These are phyloP conservation scores for Pomatorhinus ruficollis DNA, from an alignment of 2,113 vertebrate genomes.

Conservation along the genomic window DNA sequence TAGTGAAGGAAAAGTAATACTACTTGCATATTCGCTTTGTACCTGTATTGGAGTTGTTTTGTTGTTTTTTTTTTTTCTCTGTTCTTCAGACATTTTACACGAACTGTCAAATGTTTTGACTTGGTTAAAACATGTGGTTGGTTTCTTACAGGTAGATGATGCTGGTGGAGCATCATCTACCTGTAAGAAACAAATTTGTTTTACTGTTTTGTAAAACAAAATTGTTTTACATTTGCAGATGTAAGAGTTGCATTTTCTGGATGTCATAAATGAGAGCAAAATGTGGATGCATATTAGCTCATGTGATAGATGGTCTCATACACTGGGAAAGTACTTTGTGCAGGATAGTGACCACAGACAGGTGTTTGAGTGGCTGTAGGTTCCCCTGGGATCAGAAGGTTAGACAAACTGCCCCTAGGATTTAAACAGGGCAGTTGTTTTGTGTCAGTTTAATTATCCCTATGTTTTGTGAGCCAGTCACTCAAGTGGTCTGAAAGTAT, in stretches of 20 bases:
- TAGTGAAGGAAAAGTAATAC: not conserved
- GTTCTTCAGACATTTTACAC: not conserved
- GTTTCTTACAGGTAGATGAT: not conserved
- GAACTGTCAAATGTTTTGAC: not conserved
- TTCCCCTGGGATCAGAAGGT: conserved; percentile 81
- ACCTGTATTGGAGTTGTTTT: rapidly evolving
- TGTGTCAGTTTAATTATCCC: conserved; percentile 79
- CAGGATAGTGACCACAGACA: conserved; percentile 71
- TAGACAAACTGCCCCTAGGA: conserved; percentile 81
- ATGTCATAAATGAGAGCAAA: not conserved
- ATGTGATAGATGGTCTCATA: not conserved
- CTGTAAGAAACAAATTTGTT: not conserved
- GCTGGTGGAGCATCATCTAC: not conserved
- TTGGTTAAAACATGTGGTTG: not conserved
- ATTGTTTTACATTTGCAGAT: not conserved
- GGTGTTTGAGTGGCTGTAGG: conserved; percentile 68
- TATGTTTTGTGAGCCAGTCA: conserved; percentile 71
- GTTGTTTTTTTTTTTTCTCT: not conserved
- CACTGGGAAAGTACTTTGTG: conserved; percentile 4
- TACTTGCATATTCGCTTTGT: not conserved
- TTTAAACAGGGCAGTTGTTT: conserved; percentile 71
- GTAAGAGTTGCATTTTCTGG: not conserved
- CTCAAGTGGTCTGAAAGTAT: conserved; percentile 66
- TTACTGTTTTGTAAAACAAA: not conserved
- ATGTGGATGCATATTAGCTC: not conserved